These are phyloP conservation scores for Mellivora capensis DNA, from an alignment of 2,113 vertebrate species.

Conservation along the genomic window DNA sequence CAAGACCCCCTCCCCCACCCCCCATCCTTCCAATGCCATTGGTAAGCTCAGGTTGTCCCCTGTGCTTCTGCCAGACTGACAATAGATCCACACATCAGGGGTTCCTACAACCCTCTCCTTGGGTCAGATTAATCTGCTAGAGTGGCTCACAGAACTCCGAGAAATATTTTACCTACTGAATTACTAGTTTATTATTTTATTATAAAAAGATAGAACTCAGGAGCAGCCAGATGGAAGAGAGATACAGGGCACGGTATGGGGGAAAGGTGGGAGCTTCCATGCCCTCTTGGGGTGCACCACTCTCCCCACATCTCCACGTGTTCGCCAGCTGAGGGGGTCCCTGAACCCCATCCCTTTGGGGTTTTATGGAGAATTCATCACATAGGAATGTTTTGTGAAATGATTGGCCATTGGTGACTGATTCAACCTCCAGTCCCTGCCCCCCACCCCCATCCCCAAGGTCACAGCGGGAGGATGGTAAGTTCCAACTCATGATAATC, in stretches of 20 bases:
- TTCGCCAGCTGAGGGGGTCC: neutral
- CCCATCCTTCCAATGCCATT: neutral
- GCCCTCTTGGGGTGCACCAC: neutral
- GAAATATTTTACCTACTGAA: neutral
- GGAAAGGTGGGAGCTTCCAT: neutral
- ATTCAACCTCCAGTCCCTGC: neutral
- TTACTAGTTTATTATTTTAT: neutral
- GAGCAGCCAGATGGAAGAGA: neutral
- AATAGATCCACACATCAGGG: neutral
- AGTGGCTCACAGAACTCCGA: neutral
- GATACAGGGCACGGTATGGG: neutral
- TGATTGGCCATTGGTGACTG: neutral
- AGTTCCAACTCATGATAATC: neutral
- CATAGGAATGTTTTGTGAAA: neutral
- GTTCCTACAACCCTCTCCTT: neutral
- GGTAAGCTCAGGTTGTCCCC: neutral
- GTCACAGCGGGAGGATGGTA: neutral
- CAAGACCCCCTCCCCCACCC: too few species aligned
- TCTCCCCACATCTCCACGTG: neutral
- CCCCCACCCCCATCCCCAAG: fast-evolving
- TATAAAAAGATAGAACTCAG: neutral
- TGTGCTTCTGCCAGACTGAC: neutral
- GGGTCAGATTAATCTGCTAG: neutral
- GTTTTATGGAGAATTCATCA: neutral
- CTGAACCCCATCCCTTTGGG: neutral